These are phyloP conservation scores for Mellivora capensis DNA, from an alignment of 2,113 vertebrate genomes.

Conservation along the genomic window DNA sequence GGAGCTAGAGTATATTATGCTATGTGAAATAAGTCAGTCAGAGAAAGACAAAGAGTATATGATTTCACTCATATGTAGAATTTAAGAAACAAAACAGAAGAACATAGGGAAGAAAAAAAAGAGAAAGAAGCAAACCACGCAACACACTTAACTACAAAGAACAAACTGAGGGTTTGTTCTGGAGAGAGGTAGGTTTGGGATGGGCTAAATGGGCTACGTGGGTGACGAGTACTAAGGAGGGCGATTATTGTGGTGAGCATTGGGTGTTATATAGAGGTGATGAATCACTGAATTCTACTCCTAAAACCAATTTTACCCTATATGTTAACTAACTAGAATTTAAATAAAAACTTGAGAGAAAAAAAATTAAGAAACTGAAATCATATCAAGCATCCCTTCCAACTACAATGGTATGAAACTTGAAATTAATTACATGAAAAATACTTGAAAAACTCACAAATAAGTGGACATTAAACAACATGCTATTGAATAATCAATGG, in stretches of 20 bases:
- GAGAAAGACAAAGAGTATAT: neutral
- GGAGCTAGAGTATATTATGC: neutral
- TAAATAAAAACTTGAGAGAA: neutral
- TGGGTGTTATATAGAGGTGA: neutral
- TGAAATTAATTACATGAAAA: neutral
- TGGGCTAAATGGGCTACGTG: neutral
- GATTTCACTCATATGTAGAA: neutral
- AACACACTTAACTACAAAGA: neutral
- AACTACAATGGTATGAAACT: neutral
- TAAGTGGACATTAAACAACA: neutral
- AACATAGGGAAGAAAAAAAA: neutral
- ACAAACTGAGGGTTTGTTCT: neutral
- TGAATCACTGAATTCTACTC: neutral
- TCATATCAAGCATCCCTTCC: neutral
- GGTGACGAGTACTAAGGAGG: neutral
- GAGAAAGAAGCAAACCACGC: neutral
- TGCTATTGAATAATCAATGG: neutral
- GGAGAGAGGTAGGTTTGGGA: neutral
- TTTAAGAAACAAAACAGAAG: neutral
- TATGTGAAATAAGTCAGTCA: neutral
- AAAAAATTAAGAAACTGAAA: neutral
- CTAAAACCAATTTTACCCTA: neutral
- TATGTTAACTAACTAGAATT: neutral
- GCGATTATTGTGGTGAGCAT: neutral
- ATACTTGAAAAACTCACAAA: neutral